Evolutionary conservation across 2,797 vertebrate species (phyloP), one percentile per base, ranked within the genome.

Genomic region (Acanthis flammea): DNA sequence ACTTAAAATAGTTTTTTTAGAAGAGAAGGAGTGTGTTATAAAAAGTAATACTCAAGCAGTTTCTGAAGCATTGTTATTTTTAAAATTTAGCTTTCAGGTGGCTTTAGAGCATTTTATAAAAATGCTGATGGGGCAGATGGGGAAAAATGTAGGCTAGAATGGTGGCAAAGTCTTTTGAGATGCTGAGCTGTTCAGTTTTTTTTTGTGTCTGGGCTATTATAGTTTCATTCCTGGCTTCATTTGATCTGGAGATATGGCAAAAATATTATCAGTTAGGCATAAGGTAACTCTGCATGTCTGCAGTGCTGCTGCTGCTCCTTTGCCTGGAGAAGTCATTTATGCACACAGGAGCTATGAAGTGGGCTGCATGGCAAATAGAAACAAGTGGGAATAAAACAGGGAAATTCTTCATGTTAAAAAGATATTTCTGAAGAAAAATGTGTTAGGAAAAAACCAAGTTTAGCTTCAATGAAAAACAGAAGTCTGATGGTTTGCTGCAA

Each of bases 281-380:
- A 63, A 85, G 41, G n/a, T 85, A 35, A 44, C 25, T 72, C 33
- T 88, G 42, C 67, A 16, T 23, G 66, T 78, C 80, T 63, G 75
- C 50, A 44, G 41, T 57, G 71, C 65, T 79, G 17, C 87, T 90
- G 14, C 78, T 88, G 73, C 55, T 81, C 30, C 80, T 84, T 45
- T 86, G 92, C 84, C 88, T 97, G 95, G 50, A 95, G 77, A 97
- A 97, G 41, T 94, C 67, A 92, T 96, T 94, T 89, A 12, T 66
- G 24, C 35, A 35, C 55, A n/a, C n/a, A 48, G 74, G 67, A 86
- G 44, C 65, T 86, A 9, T 86, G 28, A 93, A 78, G 31, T 27
- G 39, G 86, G 71, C 48, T 77, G 12, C 77, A 42, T 62, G 73
- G 63, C 54, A 80, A 72, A 65, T 35, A 30, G 30, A 82, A 86